Evolutionary conservation across 2,113 vertebrate species (phyloP), one percentile per base, ranked within the genome.

Genomic region (Odontesthes bonariensis): DNA sequence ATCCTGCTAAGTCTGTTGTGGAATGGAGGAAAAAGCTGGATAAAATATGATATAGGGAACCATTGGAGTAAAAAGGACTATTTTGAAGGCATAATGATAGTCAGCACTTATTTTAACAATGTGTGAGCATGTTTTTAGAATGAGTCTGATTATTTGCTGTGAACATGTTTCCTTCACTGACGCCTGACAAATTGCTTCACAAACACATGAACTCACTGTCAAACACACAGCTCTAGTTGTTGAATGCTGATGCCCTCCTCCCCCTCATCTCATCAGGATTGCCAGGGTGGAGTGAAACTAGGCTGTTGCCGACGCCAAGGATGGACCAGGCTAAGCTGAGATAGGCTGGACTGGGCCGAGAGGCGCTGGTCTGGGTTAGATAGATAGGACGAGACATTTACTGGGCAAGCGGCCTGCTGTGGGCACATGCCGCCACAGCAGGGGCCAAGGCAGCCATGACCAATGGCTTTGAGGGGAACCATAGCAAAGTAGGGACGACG

Each of bases 371-470:
- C 89, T 92, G 90, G 96, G 95, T 95, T 94, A 94, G 96, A 87
- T 81, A 91, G 91, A 92, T 92, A 91, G 87, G 90, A 89, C 67
- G 58, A 89, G 91, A 91, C 91, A 88, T 89, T 91, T 94, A 91
- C 91, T 91, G 94, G 93, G 93, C 89, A 94, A 89, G 92, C 89
- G 92, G 94, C 95, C 92, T 90, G 94, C 94, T 90, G 94, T 92
- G 96, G 97, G 90, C 97, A 97, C 96, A 96, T 97, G 97, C 95
- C 95, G 93, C 93, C 96, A 94, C 97, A 96, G 96, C 95, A 91
- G 96, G 96, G 93, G 92, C 94, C 78, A 94, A 89, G 91, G 87
- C 87, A 76, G 94, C 92, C 96, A 95, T 98, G 97, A 98, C 97
- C 95, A 97, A 99, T 97, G 84, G 94, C 94, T 98, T 92, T 96